Percentiles rank a stretch among this genome's conserved stretches.
These are phyloP conservation scores for Scomberomorus guttatus DNA, from an alignment of 2,797 vertebrate species.

Conservation along the genomic window DNA sequence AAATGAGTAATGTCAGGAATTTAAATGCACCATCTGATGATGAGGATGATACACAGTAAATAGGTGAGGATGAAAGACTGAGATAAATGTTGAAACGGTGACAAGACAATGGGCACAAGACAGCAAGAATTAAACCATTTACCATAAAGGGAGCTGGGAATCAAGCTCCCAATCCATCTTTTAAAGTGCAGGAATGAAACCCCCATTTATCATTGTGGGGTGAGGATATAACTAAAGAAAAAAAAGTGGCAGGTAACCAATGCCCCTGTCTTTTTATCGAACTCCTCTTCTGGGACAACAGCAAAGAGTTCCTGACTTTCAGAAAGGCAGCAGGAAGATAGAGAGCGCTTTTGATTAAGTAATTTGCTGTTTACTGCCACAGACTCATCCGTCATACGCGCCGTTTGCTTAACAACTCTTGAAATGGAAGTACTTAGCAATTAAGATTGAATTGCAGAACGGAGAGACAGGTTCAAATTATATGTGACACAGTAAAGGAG, in stretches of 20 bases:
- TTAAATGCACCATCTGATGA: conserved; percentile 40
- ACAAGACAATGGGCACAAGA: conserved; percentile 58
- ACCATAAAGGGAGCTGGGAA: conserved; percentile 60
- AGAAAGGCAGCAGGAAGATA: conserved; percentile 44
- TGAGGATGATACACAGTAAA: conserved; percentile 56
- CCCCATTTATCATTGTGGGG: conserved; percentile 63
- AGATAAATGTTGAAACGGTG: conserved; percentile 78
- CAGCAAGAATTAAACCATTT: conserved; percentile 69
- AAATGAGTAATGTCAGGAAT: conserved; percentile 40
- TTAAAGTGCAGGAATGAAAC: conserved; percentile 76
- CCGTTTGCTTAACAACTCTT: conserved; percentile 76
- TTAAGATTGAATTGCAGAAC: conserved; percentile 70
- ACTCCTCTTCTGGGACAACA: conserved; percentile 47
- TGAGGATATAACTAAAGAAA: conserved; percentile 49
- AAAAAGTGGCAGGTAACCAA: conserved; percentile 59
- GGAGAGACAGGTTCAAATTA: conserved; percentile 73
- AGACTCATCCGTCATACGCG: conserved; percentile 63
- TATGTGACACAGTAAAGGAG: conserved; percentile 70
- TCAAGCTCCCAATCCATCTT: conserved; percentile 76
- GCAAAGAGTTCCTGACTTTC: conserved; percentile 54
- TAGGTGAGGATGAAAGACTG: conserved; percentile 55
- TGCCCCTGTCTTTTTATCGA: conserved; percentile 45
- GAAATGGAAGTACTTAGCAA: conserved; percentile 75
- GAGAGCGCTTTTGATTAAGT: conserved; percentile 56
- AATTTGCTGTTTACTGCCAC: conserved; percentile 71